Percentiles rank a stretch among this genome's conserved stretches.
These are phyloP conservation scores for Resseliella maxima DNA, from an alignment of 2,888 invertebrate species.

Conservation along the genomic window DNA sequence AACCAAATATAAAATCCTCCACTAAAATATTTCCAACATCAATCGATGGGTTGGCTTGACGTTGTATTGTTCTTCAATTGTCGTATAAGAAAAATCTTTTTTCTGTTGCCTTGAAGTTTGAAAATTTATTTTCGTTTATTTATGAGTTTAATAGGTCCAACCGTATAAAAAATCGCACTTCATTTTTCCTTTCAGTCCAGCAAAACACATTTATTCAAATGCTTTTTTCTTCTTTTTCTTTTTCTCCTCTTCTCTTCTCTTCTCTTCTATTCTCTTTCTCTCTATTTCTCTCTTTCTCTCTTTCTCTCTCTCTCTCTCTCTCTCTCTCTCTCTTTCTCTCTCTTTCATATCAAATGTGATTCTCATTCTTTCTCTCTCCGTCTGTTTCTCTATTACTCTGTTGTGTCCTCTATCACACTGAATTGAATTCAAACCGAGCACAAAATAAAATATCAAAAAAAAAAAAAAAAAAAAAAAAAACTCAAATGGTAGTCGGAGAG, in stretches of 20 bases:
- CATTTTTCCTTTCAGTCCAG: conserved; percentile 46
- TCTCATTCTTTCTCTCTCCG: too few relatives aligned
- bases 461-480: background rate
- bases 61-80: background rate
- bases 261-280: background rate
- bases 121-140: conserved; percentile 46
- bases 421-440: too few relatives aligned
- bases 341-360: too few relatives aligned
- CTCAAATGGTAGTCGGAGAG: background rate
- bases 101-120: background rate
- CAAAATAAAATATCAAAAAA: background rate
- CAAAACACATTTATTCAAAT: conserved; percentile 45
- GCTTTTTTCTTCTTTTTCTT: background rate
- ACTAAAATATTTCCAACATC: background rate
- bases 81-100: background rate
- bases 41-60: background rate
- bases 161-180: conserved; percentile 9
- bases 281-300: background rate
- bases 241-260: background rate
- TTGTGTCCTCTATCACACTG: too few relatives aligned
- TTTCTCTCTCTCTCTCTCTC: too few relatives aligned
- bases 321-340: too few relatives aligned
- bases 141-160: conserved; percentile 40
- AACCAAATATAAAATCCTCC: background rate
- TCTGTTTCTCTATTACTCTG: too few relatives aligned